Evolutionary conservation across 2,797 vertebrate species (phyloP), one percentile per base, ranked within the genome.

Genomic region (Scolopax bukidnonensis): DNA sequence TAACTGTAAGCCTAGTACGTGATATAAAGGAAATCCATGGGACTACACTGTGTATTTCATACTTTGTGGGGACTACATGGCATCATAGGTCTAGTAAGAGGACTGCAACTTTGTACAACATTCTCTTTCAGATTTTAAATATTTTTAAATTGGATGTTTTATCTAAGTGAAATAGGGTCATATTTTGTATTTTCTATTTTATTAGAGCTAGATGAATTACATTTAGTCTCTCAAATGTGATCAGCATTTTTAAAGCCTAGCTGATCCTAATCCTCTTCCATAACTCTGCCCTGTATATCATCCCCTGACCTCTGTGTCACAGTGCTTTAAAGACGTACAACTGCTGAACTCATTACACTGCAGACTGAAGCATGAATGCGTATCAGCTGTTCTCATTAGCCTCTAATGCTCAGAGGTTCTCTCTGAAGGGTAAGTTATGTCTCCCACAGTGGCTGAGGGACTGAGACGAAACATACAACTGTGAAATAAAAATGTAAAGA

Each of bases 251-350:
- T 78, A 84, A 94, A 93, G 75, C 8, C 63, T 24, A 59, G 54
- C 32, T 79, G 41, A 81, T 64, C 24, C 41, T 92, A 90, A 91
- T 88, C 53, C 30, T 78, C 36, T 75, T 91, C 57, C 20, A 61
- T 93, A 93, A 71, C 47, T 85, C 10, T 61, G 56, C 30, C 81
- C 91, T 82, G 75, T n/a, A 69, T 93, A 94, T 89, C 43, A 68
- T 54, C 32, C 53, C 53, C 45, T 63, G 53, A 79, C 50, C 41
- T 84, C 20, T 21, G 24, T 74, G 63, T 91, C 47, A 61, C 28
- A 53, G 17, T 4, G 5, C 33, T 91, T 88, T 60, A 81, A 84
- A 91, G 81, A 67, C 1, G 1, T 59, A 27, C 28, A 51, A 5
- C 54, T 32, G 75, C 57, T 84, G 53, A 81, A 41, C 76, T 38